Evolutionary conservation across 2,113 vertebrate genomes (phyloP).

Genomic region (Spheniscus mendiculus): DNA sequence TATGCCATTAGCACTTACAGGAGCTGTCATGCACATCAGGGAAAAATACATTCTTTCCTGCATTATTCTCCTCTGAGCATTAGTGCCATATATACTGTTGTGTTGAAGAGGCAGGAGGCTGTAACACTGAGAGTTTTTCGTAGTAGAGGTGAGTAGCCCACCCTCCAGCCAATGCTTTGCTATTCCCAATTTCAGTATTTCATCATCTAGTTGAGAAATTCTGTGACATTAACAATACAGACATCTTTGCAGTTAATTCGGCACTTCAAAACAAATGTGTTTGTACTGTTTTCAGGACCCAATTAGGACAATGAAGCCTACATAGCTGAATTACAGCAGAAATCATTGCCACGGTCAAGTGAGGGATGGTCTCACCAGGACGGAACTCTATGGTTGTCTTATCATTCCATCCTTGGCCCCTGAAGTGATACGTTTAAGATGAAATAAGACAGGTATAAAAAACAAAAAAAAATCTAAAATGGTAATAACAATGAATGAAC

Average conservation of each 20-base stretch:
- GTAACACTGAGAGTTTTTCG: background rate
- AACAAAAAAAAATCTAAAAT: background rate
- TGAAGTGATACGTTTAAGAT: background rate
- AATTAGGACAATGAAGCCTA: background rate
- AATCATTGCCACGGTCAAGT: background rate
- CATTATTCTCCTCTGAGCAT: background rate
- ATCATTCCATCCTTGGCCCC: background rate
- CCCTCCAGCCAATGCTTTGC: background rate
- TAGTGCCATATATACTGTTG: background rate
- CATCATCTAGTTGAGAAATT: background rate
- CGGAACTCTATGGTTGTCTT: background rate
- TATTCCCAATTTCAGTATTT: background rate
- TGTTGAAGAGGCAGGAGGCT: background rate
- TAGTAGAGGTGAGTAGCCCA: background rate
- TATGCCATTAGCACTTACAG: background rate
- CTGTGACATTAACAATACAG: background rate
- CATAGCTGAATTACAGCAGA: background rate
- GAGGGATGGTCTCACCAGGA: background rate
- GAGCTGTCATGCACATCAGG: background rate
- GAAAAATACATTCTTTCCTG: background rate
- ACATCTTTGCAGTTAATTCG: background rate
- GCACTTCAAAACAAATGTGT: background rate
- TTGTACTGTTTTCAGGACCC: background rate
- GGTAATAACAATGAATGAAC: background rate
- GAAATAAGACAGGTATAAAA: background rate